These are phyloP conservation scores for Drosophila prosaltans DNA, from an alignment of 1,140 invertebrate genomes.

Conservation along the genomic window DNA sequence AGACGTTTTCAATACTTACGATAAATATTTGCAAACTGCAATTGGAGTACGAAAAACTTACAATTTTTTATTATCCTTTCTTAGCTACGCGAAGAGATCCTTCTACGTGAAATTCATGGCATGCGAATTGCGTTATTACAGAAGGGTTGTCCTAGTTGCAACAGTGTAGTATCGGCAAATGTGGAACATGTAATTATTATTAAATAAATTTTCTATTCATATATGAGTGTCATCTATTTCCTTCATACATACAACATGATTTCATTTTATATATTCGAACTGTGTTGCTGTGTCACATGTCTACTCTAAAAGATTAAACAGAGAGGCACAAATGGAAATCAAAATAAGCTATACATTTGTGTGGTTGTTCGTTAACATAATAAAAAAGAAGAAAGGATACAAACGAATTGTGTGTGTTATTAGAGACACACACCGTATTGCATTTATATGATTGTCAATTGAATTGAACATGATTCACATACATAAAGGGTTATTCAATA, in stretches of 20 bases:
- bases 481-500: not conserved
- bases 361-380: not conserved
- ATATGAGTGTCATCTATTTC: not conserved
- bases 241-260: not conserved
- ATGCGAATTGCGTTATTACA: slow-evolving; percentile 88
- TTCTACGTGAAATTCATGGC: slow-evolving; percentile 88
- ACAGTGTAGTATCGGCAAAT: slow-evolving; percentile 68
- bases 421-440: too few species aligned
- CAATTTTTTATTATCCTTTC: slow-evolving; percentile 60
- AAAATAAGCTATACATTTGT: not conserved
- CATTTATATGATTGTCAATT: too few species aligned
- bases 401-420: too few species aligned
- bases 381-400: too few species aligned
- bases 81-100: slow-evolving; percentile 87
- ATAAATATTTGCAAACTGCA: too few species aligned
- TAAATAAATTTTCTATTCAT: not conserved
- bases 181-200: slow-evolving; percentile 72
- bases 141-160: slow-evolving; percentile 87
- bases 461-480: not conserved
- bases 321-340: slow-evolving; percentile 8
- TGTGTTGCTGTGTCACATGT: not conserved
- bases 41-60: too few species aligned
- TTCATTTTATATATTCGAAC: slow-evolving; percentile 20
- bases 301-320: not conserved
- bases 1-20: too few species aligned